phyloP scores from a whole-genome alignment of 1,140 invertebrate genomes.

The Reticulitermes speratus region DNA sequence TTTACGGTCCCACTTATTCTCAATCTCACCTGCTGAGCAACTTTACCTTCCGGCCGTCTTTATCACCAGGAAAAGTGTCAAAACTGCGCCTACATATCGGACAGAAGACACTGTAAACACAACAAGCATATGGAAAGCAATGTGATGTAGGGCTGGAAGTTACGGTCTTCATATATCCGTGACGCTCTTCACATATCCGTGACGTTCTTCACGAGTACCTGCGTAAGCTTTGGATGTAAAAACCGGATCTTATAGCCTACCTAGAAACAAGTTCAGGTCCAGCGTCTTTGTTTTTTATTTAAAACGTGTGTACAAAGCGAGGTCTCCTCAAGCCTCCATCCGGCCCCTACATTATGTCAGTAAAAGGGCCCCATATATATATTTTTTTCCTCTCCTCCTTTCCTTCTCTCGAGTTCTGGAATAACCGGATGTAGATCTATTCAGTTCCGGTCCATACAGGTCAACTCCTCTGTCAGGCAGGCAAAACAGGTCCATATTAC shows the following conservation, averaged over 20 bases:
- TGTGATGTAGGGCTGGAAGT: too few relatives aligned
- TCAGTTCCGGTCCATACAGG: slow-evolving; percentile 22
- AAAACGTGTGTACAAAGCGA: slow-evolving; percentile 15
- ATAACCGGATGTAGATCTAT: slow-evolving; percentile 22
- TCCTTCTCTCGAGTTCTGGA: background rate
- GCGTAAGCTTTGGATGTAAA: too few relatives aligned
- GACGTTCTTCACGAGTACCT: too few relatives aligned
- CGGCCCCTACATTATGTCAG: slow-evolving; percentile 16
- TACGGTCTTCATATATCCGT: too few relatives aligned
- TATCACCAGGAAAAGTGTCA: too few relatives aligned
- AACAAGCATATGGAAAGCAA: too few relatives aligned
- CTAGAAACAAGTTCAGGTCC: background rate
- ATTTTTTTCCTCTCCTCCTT: background rate
- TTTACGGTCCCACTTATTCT: too few relatives aligned
- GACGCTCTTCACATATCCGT: too few relatives aligned
- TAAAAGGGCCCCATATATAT: background rate
- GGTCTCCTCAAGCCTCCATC: slow-evolving; percentile 20
- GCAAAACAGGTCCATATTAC: slow-evolving; percentile 22
- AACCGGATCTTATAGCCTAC: background rate
- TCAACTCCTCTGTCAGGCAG: background rate
- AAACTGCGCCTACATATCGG: too few relatives aligned
- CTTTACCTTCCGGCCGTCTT: too few relatives aligned
- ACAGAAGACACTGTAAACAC: too few relatives aligned
- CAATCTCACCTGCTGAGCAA: too few relatives aligned
- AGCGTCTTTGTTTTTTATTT: background rate